phyloP scores from a whole-genome alignment of 1,140 invertebrate species.

The Panulirus ornatus region DNA sequence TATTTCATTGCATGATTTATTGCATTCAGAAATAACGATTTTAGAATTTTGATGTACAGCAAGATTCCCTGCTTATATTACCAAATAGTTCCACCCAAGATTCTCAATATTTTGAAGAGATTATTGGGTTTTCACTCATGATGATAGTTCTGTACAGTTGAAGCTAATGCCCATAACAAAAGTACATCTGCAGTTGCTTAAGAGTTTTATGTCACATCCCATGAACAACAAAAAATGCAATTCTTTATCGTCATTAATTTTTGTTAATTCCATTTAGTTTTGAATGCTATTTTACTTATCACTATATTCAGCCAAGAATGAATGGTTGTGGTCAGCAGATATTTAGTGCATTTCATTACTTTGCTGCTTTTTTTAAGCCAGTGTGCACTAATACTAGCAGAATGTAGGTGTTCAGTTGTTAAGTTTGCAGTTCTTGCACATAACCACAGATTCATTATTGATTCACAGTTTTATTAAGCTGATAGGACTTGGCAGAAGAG shows the following conservation, averaged over 20 bases:
- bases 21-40: conserved; percentile 21
- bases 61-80: not conserved
- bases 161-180: no score
- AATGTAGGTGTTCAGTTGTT: conserved; percentile 16
- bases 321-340: no score
- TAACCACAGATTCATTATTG: not conserved
- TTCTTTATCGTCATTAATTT: no score
- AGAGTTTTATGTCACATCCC: no score
- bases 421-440: conserved; percentile 12
- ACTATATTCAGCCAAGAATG: no score
- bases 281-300: no score
- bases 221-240: no score
- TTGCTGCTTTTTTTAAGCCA: not conserved
- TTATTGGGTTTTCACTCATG: not conserved
- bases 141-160: not conserved
- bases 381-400: not conserved
- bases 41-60: conserved; percentile 33
- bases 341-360: no score
- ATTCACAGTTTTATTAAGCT: no score
- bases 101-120: conserved; percentile 16
- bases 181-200: no score
- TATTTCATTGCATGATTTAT: conserved; percentile 38
- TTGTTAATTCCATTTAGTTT: no score
- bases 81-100: not conserved
- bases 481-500: no score